phyloP scores from a whole-genome alignment of 2,797 vertebrate species.

The Stomatorhinus walkeri region DNA sequence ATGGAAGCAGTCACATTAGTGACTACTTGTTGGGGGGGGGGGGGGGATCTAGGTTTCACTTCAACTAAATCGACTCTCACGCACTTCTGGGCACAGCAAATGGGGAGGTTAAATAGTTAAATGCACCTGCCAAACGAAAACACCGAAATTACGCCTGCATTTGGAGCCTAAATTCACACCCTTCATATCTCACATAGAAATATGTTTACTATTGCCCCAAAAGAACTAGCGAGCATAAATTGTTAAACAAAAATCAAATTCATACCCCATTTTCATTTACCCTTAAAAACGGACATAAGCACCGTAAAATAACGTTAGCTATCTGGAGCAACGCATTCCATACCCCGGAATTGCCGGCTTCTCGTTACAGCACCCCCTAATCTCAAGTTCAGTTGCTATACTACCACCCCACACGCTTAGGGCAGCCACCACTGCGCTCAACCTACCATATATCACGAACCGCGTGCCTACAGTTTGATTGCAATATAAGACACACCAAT shows the following conservation, averaged over 20 bases:
- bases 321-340: neutral
- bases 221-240: neutral
- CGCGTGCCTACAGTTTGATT: constrained; percentile 27
- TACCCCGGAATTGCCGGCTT: neutral
- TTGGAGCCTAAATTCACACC: neutral
- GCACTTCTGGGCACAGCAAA: neutral
- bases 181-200: neutral
- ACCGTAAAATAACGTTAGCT: neutral
- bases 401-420: constrained; percentile 34
- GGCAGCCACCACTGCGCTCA: constrained; percentile 37
- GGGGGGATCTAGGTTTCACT: neutral
- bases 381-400: constrained; percentile 36
- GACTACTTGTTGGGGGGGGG: neutral
- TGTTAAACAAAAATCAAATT: neutral
- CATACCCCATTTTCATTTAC: neutral
- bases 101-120: neutral
- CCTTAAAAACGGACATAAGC: neutral
- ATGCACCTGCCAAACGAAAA: neutral
- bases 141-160: neutral
- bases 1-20: neutral
- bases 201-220: neutral
- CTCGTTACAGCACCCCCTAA: neutral
- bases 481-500: constrained; percentile 42
- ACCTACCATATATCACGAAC: constrained; percentile 34
- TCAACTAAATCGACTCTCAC: neutral